These are phyloP conservation scores for Pantherophis alleghaniensis DNA, from an alignment of 2,797 vertebrate species.

Conservation along the genomic window DNA sequence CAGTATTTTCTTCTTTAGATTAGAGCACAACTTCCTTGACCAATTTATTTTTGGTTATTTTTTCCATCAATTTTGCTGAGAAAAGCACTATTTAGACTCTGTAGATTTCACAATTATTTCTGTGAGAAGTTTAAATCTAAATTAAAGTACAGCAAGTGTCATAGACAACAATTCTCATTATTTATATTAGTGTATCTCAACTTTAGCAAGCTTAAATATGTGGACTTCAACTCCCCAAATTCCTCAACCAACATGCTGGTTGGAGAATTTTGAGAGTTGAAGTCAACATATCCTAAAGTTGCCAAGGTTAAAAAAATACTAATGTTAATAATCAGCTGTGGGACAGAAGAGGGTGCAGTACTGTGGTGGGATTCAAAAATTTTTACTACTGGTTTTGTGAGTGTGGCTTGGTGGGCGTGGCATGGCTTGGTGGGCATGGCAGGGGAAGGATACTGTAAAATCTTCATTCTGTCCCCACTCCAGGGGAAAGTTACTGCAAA, in stretches of 20 bases:
- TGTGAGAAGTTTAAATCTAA: neutral
- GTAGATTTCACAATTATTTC: neutral
- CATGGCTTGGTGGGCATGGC: no score
- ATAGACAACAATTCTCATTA: neutral
- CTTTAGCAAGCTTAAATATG: neutral
- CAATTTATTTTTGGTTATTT: neutral
- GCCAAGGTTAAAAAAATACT: neutral
- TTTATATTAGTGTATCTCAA: neutral
- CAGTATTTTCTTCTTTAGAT: neutral
- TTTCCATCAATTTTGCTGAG: neutral
- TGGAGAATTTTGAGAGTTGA: neutral
- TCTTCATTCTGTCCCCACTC: no score
- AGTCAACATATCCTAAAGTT: neutral
- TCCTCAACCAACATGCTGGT: neutral
- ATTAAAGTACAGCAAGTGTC: neutral
- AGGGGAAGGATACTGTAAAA: no score
- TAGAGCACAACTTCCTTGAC: neutral
- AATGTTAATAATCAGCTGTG: neutral
- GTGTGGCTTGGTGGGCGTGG: no score
- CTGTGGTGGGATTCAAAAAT: no score
- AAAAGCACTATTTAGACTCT: neutral
- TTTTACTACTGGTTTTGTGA: no score
- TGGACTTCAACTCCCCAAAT: neutral
- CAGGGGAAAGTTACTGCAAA: no score
- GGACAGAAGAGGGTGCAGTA: neutral